A percentile compares a stretch with the other conserved stretches of the same genome.
phyloP scores from a whole-genome alignment of 2,113 vertebrate species.

The Callospermophilus lateralis region DNA sequence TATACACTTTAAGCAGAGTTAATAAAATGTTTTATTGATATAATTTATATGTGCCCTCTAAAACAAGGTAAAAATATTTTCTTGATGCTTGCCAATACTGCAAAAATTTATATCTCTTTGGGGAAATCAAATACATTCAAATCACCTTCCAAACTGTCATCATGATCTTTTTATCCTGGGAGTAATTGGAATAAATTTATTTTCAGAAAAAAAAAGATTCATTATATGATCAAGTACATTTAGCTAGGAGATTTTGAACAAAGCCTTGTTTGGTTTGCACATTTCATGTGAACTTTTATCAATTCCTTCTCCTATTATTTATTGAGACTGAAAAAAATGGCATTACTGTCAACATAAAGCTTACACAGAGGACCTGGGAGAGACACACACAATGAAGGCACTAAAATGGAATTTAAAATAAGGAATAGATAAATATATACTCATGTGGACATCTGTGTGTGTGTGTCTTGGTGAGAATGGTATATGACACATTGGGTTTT shows the following conservation, averaged over 20 bases:
- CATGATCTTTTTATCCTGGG: neutral
- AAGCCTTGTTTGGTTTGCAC: neutral
- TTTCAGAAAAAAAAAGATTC: neutral
- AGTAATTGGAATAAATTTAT: conserved; percentile 20
- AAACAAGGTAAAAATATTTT: neutral
- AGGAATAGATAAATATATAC: neutral
- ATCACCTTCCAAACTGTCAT: neutral
- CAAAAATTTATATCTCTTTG: neutral
- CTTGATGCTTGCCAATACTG: conserved; percentile 1
- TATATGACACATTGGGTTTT: neutral
- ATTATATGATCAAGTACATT: neutral
- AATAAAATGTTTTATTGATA: conserved; percentile 57
- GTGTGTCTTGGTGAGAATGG: fast-evolving
- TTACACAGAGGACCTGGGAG: neutral
- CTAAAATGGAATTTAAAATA: neutral
- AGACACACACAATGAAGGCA: neutral
- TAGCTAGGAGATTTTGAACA: neutral
- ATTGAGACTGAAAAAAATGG: neutral
- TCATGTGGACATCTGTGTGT: fast-evolving
- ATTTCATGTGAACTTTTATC: neutral
- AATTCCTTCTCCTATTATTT: neutral
- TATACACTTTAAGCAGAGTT: conserved; percentile 18
- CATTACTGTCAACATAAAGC: neutral
- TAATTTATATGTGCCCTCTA: neutral
- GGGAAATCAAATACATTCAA: neutral